Base-by-base conservation (phyloP, 2,888 invertebrate genomes). In the Lucinisca nassula region DNA sequence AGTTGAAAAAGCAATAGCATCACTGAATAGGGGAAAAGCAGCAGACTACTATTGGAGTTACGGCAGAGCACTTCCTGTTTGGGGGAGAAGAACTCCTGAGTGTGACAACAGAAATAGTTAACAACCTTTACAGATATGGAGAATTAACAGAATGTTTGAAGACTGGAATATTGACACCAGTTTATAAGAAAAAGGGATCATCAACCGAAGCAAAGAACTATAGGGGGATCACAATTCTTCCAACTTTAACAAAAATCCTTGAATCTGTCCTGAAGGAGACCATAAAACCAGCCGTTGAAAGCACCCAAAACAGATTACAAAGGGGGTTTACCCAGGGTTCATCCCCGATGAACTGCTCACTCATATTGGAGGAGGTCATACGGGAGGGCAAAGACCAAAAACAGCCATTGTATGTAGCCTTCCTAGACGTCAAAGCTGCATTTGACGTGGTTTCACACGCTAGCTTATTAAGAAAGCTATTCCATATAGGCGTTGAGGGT, bases 381-480 rank as follows among this genome's bases (percentile, higher is more conserved):
- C 8, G 76, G 21, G 76, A 49, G 17, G 24, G 27, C 2, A 61
- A 30, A 17, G 61, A 61, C 61, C 27, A 27, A 21, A 61, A 61
- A 30, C 24, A 27, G 61, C 27, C 24, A 27, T 4, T 27, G 10
- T 61, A 61, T 61, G 30, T 84, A 0, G 35, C 79, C 10, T 45
- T 84, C 14, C 76, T 84, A 2, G 77, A 85, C 45, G 81, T 77
- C 0, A 85, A 85, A 51, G 24, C 85, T 2, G 85, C 85, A 4
- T 85, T 85, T 30, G 77, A 85, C 55, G 81, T 72, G 0, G 67
- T 85, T 1, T 40, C 70, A 17, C 84, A 85, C 49, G 32, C 70
- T 1, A 72, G 77, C 58, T 67, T 84, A 21, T 17, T 84, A 10
- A 1, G 84, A 51, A 61, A 58, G 21, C 38, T 79, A 8, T 79